Evolutionary conservation across 2,113 vertebrate genomes (phyloP).

Genomic region (Thinocorus orbignyianus): DNA sequence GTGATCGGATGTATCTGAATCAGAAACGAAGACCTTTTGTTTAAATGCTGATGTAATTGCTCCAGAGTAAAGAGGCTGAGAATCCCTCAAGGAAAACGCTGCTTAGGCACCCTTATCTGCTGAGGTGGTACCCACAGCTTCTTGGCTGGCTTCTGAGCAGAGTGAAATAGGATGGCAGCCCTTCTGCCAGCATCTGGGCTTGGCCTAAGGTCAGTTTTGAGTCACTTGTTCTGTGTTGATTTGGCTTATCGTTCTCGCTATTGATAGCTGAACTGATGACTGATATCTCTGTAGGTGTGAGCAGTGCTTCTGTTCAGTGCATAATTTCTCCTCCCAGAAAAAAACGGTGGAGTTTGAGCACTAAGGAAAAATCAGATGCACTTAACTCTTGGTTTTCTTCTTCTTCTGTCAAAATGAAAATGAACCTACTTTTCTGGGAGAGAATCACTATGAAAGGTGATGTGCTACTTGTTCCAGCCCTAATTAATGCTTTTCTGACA

Average conservation of each 20-base stretch:
- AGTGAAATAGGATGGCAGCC: background rate
- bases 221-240: background rate
- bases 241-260: background rate
- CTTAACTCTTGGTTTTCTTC: background rate
- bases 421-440: background rate
- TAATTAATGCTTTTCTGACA: background rate
- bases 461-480: background rate
- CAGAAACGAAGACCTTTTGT: background rate
- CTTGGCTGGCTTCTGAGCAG: background rate
- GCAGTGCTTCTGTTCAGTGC: background rate
- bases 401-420: background rate
- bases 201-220: background rate
- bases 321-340: background rate
- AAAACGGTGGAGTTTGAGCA: background rate
- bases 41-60: background rate
- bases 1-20: background rate
- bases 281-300: background rate
- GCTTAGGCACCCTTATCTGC: background rate
- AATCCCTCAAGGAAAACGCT: background rate
- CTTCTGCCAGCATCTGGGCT: background rate
- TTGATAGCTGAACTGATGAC: background rate
- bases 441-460: background rate
- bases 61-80: background rate
- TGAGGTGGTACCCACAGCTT: background rate
- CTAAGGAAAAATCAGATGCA: background rate